These are phyloP conservation scores for Aurelia sp. DNA, from an alignment of 30 jellyfish, hydroid and myxozoan genomes.

Conservation along the genomic window DNA sequence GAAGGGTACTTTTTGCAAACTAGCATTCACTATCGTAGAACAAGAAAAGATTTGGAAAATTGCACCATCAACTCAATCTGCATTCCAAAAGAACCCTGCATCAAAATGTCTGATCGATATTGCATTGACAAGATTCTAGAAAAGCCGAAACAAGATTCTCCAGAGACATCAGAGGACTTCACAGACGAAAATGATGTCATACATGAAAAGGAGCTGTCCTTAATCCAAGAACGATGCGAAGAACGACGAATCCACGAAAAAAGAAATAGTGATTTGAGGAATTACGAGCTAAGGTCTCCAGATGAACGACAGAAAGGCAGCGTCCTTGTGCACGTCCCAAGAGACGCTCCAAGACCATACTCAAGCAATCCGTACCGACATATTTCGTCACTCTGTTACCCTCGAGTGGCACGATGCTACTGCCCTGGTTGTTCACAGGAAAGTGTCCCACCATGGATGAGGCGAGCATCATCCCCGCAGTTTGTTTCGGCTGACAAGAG, in stretches of 20 bases:
- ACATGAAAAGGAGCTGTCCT: neutral
- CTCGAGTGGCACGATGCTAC: constrained; percentile 23
- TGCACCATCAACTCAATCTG: too few relatives aligned
- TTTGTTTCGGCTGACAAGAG: constrained; percentile 11
- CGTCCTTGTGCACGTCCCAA: constrained; percentile 31
- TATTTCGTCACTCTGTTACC: constrained; percentile 17
- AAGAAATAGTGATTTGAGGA: neutral
- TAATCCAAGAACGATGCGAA: neutral
- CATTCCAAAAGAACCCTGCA: too few relatives aligned
- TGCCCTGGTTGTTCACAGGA: constrained; percentile 38
- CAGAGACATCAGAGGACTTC: too few relatives aligned
- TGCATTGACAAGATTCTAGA: constrained; percentile 57
- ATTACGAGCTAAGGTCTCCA: neutral
- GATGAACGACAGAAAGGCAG: neutral
- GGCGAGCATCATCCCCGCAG: constrained; percentile 19
- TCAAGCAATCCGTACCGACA: constrained; percentile 7
- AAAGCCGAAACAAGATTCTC: constrained; percentile 1
- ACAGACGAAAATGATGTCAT: neutral
- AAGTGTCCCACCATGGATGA: constrained; percentile 39
- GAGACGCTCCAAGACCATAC: constrained; percentile 29
- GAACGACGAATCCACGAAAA: neutral
- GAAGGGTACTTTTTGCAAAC: too few relatives aligned
- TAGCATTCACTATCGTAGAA: too few relatives aligned
- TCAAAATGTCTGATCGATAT: constrained; percentile 42
- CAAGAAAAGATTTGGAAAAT: too few relatives aligned